These are phyloP conservation scores for Lagodon rhomboides DNA, from an alignment of 2,797 vertebrate species.

Conservation along the genomic window DNA sequence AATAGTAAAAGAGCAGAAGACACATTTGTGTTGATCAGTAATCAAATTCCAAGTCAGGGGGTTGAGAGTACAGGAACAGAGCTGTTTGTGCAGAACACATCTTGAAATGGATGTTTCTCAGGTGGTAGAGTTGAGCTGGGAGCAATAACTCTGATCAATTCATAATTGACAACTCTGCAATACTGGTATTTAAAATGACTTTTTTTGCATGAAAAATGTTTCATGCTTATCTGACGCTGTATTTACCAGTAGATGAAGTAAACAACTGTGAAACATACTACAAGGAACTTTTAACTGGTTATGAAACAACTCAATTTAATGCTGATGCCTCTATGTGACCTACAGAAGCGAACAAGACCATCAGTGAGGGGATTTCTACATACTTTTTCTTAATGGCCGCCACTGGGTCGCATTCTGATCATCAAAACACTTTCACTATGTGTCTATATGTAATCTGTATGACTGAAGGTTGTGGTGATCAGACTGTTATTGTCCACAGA, in stretches of 20 bases:
- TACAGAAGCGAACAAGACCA: too few species aligned
- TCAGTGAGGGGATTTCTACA: too few species aligned
- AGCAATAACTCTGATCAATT: neutral
- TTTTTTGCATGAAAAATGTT: neutral
- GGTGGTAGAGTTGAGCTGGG: neutral
- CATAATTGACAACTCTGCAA: neutral
- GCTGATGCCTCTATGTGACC: too few species aligned
- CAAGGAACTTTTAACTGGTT: too few species aligned
- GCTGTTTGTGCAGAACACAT: neutral
- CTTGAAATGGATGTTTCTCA: neutral
- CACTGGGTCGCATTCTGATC: too few species aligned
- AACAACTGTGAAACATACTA: too few species aligned
- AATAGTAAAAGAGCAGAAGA: conserved; percentile 30
- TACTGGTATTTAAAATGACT: neutral
- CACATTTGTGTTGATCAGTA: neutral
- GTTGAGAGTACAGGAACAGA: conserved; percentile 4
- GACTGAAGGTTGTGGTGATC: too few species aligned
- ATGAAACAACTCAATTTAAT: too few species aligned
- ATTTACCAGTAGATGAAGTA: neutral
- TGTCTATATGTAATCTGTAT: too few species aligned
- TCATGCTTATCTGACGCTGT: neutral
- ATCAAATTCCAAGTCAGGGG: neutral
- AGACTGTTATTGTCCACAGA: too few species aligned
- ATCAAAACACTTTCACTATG: too few species aligned
- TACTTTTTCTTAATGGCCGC: too few species aligned